Percentiles rank a stretch among this genome's conserved stretches.
These are phyloP conservation scores for Scolopax rusticola DNA, from an alignment of 2,797 vertebrate species.

Conservation along the genomic window DNA sequence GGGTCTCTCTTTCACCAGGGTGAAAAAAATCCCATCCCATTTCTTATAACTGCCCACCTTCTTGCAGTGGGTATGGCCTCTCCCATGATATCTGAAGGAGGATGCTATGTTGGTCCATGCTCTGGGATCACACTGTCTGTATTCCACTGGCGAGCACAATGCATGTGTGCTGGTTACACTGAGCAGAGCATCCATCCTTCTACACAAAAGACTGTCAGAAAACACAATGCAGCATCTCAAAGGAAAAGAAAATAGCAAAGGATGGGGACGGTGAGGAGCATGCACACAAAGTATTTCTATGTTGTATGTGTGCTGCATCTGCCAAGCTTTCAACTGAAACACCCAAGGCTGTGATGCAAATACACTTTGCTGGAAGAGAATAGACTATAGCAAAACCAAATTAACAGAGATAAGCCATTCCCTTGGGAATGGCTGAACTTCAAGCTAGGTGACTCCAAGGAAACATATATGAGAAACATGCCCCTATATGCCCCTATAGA, in stretches of 20 bases:
- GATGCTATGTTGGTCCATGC: rapidly evolving
- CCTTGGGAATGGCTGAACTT: background rate
- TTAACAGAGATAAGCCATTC: background rate
- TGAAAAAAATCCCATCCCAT: background rate
- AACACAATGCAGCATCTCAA: background rate
- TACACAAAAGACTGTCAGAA: background rate
- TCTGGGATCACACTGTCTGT: background rate
- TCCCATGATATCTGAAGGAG: background rate
- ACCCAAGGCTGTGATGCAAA: background rate
- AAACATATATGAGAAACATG: background rate
- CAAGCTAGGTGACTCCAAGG: background rate
- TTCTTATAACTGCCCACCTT: background rate
- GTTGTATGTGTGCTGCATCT: background rate
- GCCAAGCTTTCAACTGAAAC: background rate
- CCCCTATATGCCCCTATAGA: rapidly evolving
- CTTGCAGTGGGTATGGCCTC: background rate
- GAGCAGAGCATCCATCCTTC: background rate
- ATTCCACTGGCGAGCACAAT: background rate
- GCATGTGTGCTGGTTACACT: background rate
- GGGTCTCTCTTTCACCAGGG: background rate
- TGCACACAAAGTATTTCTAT: background rate
- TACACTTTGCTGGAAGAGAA: background rate
- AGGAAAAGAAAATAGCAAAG: background rate
- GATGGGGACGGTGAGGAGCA: background rate
- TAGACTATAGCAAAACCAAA: background rate